A percentile compares a stretch with the other conserved stretches of the same genome.
These are phyloP conservation scores for Penaeus japonicus DNA, from an alignment of 1,140 invertebrate species.

Conservation along the genomic window DNA sequence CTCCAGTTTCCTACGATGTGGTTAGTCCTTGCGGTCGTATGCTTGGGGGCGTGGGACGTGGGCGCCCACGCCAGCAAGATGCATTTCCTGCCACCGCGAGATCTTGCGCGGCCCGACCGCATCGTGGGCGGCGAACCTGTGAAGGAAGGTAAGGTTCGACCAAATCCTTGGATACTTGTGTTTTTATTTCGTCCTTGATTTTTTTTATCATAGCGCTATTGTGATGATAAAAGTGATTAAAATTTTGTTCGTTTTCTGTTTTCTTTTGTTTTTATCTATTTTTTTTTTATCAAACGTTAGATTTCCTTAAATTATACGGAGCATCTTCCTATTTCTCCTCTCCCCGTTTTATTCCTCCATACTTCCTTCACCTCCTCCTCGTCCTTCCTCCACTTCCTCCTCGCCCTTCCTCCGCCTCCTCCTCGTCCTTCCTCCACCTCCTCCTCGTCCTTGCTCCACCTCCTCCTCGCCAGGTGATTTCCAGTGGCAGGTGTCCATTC, in stretches of 20 bases:
- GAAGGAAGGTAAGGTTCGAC: conserved; percentile 19
- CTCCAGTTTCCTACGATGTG: too few relatives aligned
- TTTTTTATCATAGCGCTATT: too few relatives aligned
- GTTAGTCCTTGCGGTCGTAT: too few relatives aligned
- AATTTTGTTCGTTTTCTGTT: too few relatives aligned
- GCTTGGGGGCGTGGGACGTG: too few relatives aligned
- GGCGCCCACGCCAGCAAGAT: too few relatives aligned
- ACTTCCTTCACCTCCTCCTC: not conserved
- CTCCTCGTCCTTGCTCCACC: not conserved
- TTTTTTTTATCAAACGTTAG: not conserved
- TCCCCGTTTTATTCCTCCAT: not conserved
- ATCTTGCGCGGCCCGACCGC: conserved; percentile 62
- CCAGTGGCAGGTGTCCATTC: conserved; percentile 55
- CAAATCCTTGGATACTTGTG: too few relatives aligned
- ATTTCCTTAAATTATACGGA: too few relatives aligned
- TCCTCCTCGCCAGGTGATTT: conserved; percentile 31
- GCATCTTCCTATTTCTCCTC: not conserved
- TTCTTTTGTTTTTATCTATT: not conserved
- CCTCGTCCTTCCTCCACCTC: not conserved
- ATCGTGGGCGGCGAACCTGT: conserved; percentile 43
- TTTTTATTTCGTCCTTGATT: too few relatives aligned
- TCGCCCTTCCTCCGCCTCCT: not conserved
- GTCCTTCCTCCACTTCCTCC: not conserved
- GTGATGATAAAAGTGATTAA: too few relatives aligned
- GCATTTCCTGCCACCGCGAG: not conserved